Base-by-base conservation (phyloP, 2,113 vertebrate genomes). In the Pterocles gutturalis region DNA sequence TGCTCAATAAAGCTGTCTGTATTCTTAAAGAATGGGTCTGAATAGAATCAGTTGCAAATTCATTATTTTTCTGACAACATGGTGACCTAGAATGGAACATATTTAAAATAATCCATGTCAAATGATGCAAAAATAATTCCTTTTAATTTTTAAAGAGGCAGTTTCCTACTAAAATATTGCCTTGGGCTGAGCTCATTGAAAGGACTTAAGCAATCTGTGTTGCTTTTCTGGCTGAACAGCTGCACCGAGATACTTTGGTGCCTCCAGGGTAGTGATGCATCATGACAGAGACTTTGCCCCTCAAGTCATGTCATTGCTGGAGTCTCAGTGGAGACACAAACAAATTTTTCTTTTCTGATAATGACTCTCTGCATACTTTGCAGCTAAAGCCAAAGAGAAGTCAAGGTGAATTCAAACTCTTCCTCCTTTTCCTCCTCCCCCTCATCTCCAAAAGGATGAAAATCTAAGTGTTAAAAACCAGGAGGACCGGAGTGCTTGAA, bases 111-210 rank as follows among this genome's bases (percentile, higher is more conserved):
- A 81, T 83, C 49, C 55, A 7, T 88, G 65, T 80, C 70, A 96
- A 94, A 95, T 69, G 85, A 90, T 80, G 66, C 48, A 82, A 91
- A 96, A 77, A 78, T 36, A 83, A 71, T 24, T 91, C 60, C 57
- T 94, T 93, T 96, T 91, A 95, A 94, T 97, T 93, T 95, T 94
- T 94, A 87, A 96, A 97, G 91, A 88, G 69, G 51, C 55, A 11
- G n/a, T 87, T 97, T 91, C 65, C 61, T 94, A 43, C 80, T 81
- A 60, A 96, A 96, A 92, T 65, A 85, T 41, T 88, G 90, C 92
- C 96, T 92, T 89, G 49, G 93, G 95, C 91, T 91, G 49, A 96
- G 62, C 83, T 80, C 86, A 45, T 57, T 87, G 89, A 85, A 94
- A 89, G 78, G 78, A 75, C 70, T 85, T 81, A 9, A 86, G 70